Evolutionary conservation across 2,888 invertebrate genomes (phyloP).

Genomic region (Labia minor): DNA sequence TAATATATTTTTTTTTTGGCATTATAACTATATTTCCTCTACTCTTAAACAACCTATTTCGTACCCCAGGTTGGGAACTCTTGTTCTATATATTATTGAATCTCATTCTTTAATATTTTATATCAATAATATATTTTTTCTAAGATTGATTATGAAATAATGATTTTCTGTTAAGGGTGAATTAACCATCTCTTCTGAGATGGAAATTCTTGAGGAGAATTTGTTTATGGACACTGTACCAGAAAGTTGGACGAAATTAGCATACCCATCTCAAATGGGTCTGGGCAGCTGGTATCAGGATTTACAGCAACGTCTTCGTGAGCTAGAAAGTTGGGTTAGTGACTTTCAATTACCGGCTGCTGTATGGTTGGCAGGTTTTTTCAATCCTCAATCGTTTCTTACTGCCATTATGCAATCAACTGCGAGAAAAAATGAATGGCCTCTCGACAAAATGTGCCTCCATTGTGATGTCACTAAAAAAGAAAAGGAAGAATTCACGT

Average conservation of each 20-base stretch:
- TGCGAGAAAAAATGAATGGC: slow-evolving; percentile 91
- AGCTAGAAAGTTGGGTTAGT: slow-evolving; percentile 76
- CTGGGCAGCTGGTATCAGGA: slow-evolving; percentile 82
- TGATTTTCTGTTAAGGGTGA: slow-evolving; percentile 54
- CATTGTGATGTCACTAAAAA: slow-evolving; percentile 93
- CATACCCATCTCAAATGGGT: slow-evolving; percentile 78
- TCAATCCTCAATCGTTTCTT: slow-evolving; percentile 92
- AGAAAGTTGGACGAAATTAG: slow-evolving; percentile 68
- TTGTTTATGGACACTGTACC: slow-evolving; percentile 89
- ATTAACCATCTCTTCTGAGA: slow-evolving; percentile 80
- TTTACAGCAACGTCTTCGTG: slow-evolving; percentile 63
- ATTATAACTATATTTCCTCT: no score
- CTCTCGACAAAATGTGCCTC: slow-evolving; percentile 89
- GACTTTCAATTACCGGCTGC: slow-evolving; percentile 79
- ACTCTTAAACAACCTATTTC: slow-evolving; percentile 16
- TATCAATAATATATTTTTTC: no score
- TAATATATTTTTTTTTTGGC: no score
- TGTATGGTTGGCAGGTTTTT: slow-evolving; percentile 90
- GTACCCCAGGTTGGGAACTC: no score
- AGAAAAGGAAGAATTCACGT: slow-evolving; percentile 69
- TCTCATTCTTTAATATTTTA: no score
- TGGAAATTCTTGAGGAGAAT: slow-evolving; percentile 77
- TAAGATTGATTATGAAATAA: slow-evolving; percentile 15
- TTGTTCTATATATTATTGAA: no score
- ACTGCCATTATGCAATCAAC: slow-evolving; percentile 98